Base-by-base conservation (phyloP, 2,113 vertebrate species). In the Apus apus region DNA sequence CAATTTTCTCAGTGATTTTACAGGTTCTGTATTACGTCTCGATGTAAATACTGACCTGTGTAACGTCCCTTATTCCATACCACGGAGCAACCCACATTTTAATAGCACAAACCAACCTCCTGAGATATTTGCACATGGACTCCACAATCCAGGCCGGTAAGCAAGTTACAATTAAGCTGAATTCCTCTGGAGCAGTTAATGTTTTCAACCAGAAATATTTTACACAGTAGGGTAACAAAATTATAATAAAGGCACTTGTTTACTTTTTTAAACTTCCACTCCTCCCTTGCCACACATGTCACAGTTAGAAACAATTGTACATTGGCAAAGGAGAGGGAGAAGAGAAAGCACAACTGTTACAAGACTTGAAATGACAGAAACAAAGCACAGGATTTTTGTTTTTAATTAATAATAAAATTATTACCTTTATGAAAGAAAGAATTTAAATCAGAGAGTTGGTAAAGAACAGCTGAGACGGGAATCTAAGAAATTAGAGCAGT, bases 31-130 rank as follows among this genome's bases (percentile, higher is more conserved):
- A n/a, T 98, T 99, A 60, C 98, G 99, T 83, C 98, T 99, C 3
- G 99, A 99, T 5, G 98, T 99, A 91, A 99, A 99, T 90, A 99
- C 98, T 22, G 99, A 99, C 80, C 92, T 97, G 89, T 99, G 99
- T 92, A 96, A 92, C 1, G 98, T 98, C 38, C 98, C 98, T 14
- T 99, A 99, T 46, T 98, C 98, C 90, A 99, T 99, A 91, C 99
- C 99, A 3, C 96, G 97, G 90, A 98, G 98, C 97, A 99, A 99
- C 94, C 99, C 99, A 3, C 99, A 99, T 94, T 99, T 99, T 96
- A 99, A 99, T 57, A 99, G 99, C 97, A 99, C 99, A 95, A 99
- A 99, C 97, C 99, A 99, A 87, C 99, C 99, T 25, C 99, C 99
- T 6, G 99, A 99, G 98, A 99, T 99, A 64, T 99, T 99, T 97